Conservation (phyloP, 2,888 invertebrate genomes). For the Rhodophaea formosa region DNA sequence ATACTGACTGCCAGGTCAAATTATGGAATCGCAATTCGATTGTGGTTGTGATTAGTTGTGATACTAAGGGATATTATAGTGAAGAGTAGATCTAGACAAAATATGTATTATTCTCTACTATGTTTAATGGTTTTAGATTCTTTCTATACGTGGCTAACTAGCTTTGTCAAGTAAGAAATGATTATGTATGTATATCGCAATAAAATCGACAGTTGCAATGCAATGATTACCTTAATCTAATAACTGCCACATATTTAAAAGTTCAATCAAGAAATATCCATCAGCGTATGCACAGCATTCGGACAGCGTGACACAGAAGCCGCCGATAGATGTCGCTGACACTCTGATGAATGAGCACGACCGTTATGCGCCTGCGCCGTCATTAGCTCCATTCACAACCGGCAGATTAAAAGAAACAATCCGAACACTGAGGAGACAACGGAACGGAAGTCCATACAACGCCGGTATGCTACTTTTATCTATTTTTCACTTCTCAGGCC, state of each 20-base stretch:
- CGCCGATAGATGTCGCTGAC: slow-evolving; percentile 78
- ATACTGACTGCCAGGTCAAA: no score
- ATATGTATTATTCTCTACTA: no score
- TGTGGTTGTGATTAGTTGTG: no score
- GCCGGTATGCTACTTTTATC: slow-evolving; percentile 48
- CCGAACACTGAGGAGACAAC: slow-evolving; percentile 53
- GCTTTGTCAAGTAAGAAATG: no score
- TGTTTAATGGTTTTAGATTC: no score
- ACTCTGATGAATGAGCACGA: slow-evolving; percentile 73
- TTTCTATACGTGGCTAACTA: no score
- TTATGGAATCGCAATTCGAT: no score
- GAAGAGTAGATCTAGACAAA: no score
- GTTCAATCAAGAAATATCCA: slow-evolving; percentile 5
- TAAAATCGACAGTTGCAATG: not conserved
- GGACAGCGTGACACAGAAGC: slow-evolving; percentile 62
- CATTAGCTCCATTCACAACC: slow-evolving; percentile 70
- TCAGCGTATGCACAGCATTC: slow-evolving; percentile 9
- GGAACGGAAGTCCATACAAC: slow-evolving; percentile 68
- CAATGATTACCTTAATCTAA: not conserved
- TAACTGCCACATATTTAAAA: not conserved
- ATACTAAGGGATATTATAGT: no score
- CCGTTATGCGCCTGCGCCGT: slow-evolving; percentile 60
- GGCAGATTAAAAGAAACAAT: slow-evolving; percentile 72
- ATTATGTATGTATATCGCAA: not conserved
- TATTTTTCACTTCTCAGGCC: slow-evolving; percentile 23